phyloP scores from a whole-genome alignment of 2,888 invertebrate genomes.

The Dyspetes luteomarginatus region DNA sequence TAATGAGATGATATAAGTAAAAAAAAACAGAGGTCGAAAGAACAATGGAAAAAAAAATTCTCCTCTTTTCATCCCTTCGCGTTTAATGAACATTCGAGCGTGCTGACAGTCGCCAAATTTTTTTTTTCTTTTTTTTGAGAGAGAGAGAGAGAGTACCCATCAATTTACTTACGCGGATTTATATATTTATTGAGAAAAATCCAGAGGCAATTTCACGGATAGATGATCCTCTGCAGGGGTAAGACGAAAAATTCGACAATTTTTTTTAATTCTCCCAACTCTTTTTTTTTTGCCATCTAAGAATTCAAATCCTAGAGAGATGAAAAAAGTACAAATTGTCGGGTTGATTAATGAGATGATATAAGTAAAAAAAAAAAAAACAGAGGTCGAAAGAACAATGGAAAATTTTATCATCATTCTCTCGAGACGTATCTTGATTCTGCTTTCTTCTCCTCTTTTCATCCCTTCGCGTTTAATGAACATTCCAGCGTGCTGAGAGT shows the following conservation, averaged over 20 bases:
- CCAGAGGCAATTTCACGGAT: conserved; percentile 14
- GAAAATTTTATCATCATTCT: conserved; percentile 21
- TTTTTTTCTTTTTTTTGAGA: not conserved
- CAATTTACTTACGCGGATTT: not conserved
- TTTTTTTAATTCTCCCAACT: not conserved
- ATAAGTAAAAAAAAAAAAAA: too few relatives aligned
- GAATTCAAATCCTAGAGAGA: too few relatives aligned
- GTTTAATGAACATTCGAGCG: not conserved
- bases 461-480: not conserved
- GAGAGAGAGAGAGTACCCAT: not conserved
- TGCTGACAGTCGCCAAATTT: not conserved
- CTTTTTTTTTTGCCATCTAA: too few relatives aligned
- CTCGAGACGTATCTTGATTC: not conserved
- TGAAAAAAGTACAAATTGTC: too few relatives aligned
- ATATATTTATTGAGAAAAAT: not conserved
- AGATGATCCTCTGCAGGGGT: conserved; percentile 61
- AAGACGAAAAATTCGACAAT: conserved; percentile 38
- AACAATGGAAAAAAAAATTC: conserved; percentile 18
- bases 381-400: too few relatives aligned
- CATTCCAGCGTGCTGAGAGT: not conserved
- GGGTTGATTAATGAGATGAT: too few relatives aligned
- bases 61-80: not conserved
- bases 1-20: too few relatives aligned
- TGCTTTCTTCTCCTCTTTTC: not conserved
- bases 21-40: too few relatives aligned